A percentile compares a stretch with the other conserved stretches of the same genome.
These are phyloP conservation scores for Tetrax tetrax DNA, from an alignment of 2,113 vertebrate genomes.

Conservation along the genomic window DNA sequence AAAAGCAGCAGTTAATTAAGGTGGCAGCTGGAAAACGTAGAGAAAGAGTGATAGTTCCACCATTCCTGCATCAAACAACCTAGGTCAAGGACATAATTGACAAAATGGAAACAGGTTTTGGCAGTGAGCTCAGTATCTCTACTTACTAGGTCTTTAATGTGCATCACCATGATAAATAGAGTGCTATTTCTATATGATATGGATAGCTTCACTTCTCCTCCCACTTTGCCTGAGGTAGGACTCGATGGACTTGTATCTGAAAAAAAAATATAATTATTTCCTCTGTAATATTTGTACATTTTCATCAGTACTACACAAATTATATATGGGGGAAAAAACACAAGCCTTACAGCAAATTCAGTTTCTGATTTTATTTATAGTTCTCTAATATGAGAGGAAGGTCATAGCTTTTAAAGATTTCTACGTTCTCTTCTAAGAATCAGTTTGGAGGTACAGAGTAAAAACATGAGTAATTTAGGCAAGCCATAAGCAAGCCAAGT, in stretches of 20 bases:
- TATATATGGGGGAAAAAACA: not conserved
- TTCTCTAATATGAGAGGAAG: not conserved
- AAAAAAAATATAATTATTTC: conserved; percentile 27
- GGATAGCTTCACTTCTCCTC: conserved; percentile 95
- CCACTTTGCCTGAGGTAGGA: conserved; percentile 88
- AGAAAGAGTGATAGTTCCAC: not conserved
- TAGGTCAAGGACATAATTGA: not conserved
- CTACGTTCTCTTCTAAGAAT: not conserved
- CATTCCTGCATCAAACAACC: not conserved
- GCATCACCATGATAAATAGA: conserved; percentile 99
- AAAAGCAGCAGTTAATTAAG: not conserved
- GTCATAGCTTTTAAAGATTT: not conserved
- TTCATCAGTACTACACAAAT: not conserved
- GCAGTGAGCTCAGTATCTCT: not conserved
- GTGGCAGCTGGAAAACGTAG: not conserved
- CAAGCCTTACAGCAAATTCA: not conserved
- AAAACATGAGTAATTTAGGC: not conserved
- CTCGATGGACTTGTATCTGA: conserved; percentile 78
- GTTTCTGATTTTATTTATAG: not conserved
- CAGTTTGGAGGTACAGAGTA: not conserved
- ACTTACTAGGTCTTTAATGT: conserved; percentile 94
- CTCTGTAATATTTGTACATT: not conserved
- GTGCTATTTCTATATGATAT: conserved; percentile 95
- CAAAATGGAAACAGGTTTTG: not conserved
- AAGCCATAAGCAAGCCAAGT: not conserved